Evolutionary conservation across 23 tunicate genomes (phyloP).

Genomic region (Halocynthia roretzi): DNA sequence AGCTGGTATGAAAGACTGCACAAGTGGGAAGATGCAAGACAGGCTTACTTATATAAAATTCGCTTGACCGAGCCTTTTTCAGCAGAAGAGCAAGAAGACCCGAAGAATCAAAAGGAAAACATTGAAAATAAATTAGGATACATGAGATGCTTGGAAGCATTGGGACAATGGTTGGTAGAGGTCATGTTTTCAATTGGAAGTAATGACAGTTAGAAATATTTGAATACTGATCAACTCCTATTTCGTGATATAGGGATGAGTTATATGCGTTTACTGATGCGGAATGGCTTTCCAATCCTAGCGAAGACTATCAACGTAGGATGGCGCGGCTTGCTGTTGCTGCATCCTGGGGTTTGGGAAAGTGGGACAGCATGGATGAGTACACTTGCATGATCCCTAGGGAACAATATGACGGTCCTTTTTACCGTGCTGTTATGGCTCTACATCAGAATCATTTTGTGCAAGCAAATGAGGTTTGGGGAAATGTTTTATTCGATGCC

Average conservation of each 20-base stretch:
- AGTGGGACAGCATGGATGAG: constrained; percentile 90
- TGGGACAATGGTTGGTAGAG: constrained; percentile 85
- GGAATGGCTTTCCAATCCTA: constrained; percentile 32
- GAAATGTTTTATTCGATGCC: too few species aligned
- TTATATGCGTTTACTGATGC: constrained; percentile 60
- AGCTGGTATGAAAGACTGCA: constrained; percentile 95
- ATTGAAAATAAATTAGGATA: constrained; percentile 84
- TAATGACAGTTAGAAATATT: background rate
- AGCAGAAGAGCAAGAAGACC: constrained; percentile 13
- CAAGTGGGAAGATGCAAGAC: constrained; percentile 97
- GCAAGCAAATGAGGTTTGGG: constrained; percentile 80
- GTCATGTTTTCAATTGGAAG: background rate
- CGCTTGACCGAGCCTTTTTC: background rate
- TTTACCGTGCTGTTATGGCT: constrained; percentile 89
- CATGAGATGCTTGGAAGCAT: constrained; percentile 96
- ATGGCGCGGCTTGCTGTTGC: constrained; percentile 96
- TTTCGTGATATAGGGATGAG: constrained; percentile 34
- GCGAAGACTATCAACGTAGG: constrained; percentile 53
- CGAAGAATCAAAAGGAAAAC: constrained; percentile 14
- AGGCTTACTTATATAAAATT: constrained; percentile 50
- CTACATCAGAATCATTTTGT: constrained; percentile 69
- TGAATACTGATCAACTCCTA: background rate
- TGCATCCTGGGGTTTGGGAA: constrained; percentile 93
- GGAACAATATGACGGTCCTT: constrained; percentile 85
- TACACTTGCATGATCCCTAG: constrained; percentile 86